Conservation (phyloP, 2,113 vertebrate genomes). For the Indri indri region DNA sequence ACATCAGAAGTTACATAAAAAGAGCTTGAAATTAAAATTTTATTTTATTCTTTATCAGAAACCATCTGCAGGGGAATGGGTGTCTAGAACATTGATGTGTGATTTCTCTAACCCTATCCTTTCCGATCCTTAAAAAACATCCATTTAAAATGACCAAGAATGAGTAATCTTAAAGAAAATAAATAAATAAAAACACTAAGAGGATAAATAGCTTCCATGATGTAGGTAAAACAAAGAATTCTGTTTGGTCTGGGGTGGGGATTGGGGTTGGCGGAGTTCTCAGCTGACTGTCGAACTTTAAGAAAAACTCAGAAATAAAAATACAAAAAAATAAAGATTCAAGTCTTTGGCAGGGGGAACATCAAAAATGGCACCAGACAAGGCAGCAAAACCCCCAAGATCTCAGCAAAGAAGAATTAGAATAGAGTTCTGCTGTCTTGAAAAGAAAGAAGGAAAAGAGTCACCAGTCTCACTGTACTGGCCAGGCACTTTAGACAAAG, state of each 20-base stretch:
- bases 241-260: neutral
- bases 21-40: neutral
- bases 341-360: neutral
- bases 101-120: neutral
- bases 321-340: neutral
- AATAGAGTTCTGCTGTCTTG: neutral
- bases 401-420: neutral
- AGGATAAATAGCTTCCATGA: neutral
- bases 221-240: neutral
- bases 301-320: neutral
- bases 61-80: neutral
- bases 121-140: neutral
- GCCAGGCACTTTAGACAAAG: neutral
- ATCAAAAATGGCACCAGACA: constrained; percentile 1
- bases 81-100: neutral
- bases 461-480: neutral
- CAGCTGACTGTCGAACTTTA: neutral
- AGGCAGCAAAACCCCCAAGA: neutral
- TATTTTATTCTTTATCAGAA: neutral
- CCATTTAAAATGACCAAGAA: neutral
- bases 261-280: neutral
- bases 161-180: neutral
- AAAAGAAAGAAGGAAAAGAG: neutral
- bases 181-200: neutral
- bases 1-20: neutral